phyloP scores from a whole-genome alignment of 2,797 vertebrate species.

The Chelon labrosus region DNA sequence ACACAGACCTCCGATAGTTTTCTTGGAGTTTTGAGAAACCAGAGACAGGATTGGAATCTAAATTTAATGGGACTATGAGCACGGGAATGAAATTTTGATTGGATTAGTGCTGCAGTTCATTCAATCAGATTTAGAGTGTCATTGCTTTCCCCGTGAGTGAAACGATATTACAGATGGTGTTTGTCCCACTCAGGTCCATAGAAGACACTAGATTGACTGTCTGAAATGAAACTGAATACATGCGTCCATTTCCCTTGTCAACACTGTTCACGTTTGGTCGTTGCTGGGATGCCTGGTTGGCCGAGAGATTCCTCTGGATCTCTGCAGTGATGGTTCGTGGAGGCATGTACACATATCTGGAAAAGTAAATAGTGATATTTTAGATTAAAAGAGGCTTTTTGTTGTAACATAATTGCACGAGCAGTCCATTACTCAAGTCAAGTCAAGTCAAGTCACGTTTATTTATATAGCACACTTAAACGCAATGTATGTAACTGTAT shows the following conservation, averaged over 20 bases:
- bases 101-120: conserved; percentile 38
- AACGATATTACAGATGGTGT: conserved; percentile 14
- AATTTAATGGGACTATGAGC: background rate
- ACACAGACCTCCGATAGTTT: no score
- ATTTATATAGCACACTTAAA: no score
- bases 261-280: background rate
- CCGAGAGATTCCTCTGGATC: background rate
- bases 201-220: conserved; percentile 1
- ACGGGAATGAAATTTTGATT: conserved; percentile 42
- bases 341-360: no score
- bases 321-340: background rate
- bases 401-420: background rate
- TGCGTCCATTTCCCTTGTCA: conserved; percentile 1
- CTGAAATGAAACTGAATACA: conserved; percentile 1
- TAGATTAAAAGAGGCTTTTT: no score
- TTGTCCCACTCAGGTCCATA: background rate
- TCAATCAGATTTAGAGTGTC: conserved; percentile 24
- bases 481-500: no score
- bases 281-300: background rate
- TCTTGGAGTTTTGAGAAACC: background rate
- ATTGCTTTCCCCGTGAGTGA: background rate
- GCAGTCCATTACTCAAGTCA: background rate
- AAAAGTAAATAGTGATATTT: no score
- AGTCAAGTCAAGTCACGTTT: no score
- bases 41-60: conserved; percentile 21